phyloP scores from a whole-genome alignment of 2,113 vertebrate species.

The Micronisus gabar region DNA sequence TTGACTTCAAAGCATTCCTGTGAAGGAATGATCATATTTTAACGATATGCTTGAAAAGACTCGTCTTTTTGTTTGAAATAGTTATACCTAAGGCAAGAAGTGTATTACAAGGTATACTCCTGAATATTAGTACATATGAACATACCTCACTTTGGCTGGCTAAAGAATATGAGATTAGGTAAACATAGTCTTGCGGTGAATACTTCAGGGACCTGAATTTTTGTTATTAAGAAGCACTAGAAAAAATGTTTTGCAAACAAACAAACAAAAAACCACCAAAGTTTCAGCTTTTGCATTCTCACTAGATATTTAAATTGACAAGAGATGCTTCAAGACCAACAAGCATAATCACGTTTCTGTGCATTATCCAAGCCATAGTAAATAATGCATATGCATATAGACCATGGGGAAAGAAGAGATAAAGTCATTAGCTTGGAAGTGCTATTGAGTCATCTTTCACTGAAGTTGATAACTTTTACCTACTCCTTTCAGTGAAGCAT shows the following conservation, averaged over 20 bases:
- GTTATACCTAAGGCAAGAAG: background rate
- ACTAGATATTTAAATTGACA: background rate
- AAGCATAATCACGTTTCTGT: background rate
- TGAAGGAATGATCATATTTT: background rate
- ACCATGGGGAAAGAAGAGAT: background rate
- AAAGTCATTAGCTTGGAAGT: background rate
- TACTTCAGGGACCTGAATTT: background rate
- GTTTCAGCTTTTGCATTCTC: background rate
- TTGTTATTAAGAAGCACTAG: background rate
- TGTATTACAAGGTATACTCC: background rate
- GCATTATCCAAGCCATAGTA: background rate
- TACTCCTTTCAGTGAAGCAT: background rate
- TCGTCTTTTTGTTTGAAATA: background rate
- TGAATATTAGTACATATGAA: background rate
- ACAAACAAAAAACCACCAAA: background rate
- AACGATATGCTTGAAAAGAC: background rate
- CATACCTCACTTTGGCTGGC: background rate
- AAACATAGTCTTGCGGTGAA: background rate
- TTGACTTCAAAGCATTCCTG: slow-evolving; percentile 62
- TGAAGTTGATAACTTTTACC: background rate
- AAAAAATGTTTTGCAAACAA: background rate
- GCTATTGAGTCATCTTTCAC: background rate
- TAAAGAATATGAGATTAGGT: background rate
- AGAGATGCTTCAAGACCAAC: background rate
- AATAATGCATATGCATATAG: background rate